Percentiles rank a stretch among this genome's conserved stretches.
These are phyloP conservation scores for Ellobius talpinus DNA, from an alignment of 2,113 vertebrate genomes.

Conservation along the genomic window DNA sequence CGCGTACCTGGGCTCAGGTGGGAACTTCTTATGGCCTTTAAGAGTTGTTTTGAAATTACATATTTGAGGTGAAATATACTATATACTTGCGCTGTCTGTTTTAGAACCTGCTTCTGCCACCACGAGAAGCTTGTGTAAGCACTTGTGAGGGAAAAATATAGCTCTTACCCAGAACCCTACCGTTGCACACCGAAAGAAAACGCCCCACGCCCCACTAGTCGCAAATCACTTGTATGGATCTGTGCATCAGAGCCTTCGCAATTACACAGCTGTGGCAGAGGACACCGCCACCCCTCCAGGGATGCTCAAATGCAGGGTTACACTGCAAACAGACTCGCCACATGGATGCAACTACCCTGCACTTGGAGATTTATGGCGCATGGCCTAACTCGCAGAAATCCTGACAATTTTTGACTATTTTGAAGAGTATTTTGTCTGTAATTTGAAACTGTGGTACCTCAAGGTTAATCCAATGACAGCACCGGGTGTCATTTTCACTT, in stretches of 20 bases:
- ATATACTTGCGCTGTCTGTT: background rate
- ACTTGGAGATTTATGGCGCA: slow-evolving; percentile 23
- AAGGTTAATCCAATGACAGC: slow-evolving; percentile 4
- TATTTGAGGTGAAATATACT: background rate
- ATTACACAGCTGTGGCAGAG: slow-evolving; percentile 47
- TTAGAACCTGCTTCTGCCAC: background rate
- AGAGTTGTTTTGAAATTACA: slow-evolving; percentile 32
- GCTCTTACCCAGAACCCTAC: slow-evolving; percentile 20
- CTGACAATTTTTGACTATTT: slow-evolving; percentile 33
- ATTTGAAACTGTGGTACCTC: background rate
- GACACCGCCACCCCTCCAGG: slow-evolving; percentile 49
- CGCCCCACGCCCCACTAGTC: slow-evolving; percentile 17
- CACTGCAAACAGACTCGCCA: slow-evolving; percentile 14
- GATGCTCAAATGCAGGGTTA: slow-evolving; percentile 52
- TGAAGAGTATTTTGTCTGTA: slow-evolving; percentile 35
- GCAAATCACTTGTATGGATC: slow-evolving; percentile 48
- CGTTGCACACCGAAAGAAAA: slow-evolving; percentile 49
- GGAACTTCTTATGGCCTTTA: background rate
- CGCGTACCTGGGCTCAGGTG: background rate
- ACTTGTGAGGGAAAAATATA: slow-evolving; percentile 43
- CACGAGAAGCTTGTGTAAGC: background rate
- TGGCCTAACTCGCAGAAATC: slow-evolving; percentile 54
- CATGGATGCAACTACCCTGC: background rate
- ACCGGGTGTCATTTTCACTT: background rate
- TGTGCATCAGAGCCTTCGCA: background rate